Conservation (phyloP, 2,888 invertebrate genomes). For the Disparrhopalites patrizii region DNA sequence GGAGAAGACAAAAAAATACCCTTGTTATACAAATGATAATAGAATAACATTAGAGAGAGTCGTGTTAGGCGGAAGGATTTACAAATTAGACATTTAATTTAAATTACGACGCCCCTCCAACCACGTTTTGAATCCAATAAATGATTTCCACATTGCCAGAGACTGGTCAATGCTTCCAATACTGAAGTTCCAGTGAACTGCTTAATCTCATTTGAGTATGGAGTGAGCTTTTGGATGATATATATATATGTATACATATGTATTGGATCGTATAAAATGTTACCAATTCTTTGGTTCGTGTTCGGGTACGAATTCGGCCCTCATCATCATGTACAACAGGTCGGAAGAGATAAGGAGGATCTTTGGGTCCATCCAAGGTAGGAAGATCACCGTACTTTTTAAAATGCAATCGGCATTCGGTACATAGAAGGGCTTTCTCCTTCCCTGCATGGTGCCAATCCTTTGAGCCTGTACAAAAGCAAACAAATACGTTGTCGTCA, state of each 20-base stretch:
- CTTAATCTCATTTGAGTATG: background rate
- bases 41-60: too few species aligned
- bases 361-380: conserved; percentile 49
- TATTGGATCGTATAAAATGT: conserved; percentile 14
- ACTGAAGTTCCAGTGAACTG: background rate
- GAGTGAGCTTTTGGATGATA: too few species aligned
- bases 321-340: conserved; percentile 70
- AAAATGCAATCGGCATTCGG: conserved; percentile 69
- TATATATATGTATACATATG: background rate
- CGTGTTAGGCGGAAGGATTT: too few species aligned
- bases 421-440: conserved; percentile 66
- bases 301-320: conserved; percentile 80
- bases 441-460: conserved; percentile 71
- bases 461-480: conserved; percentile 58
- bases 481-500: background rate
- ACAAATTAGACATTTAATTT: too few species aligned
- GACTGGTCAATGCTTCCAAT: background rate
- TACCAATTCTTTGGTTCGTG: conserved; percentile 68
- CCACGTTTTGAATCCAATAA: too few species aligned
- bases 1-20: too few species aligned
- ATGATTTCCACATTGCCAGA: background rate
- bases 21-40: too few species aligned
- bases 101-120: too few species aligned
- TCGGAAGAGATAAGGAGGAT: conserved; percentile 55
- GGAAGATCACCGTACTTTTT: conserved; percentile 72